Evolutionary conservation across 2,797 vertebrate genomes (phyloP), one percentile per base, ranked within the genome.

Genomic region (Enteromius trimaculatus): DNA sequence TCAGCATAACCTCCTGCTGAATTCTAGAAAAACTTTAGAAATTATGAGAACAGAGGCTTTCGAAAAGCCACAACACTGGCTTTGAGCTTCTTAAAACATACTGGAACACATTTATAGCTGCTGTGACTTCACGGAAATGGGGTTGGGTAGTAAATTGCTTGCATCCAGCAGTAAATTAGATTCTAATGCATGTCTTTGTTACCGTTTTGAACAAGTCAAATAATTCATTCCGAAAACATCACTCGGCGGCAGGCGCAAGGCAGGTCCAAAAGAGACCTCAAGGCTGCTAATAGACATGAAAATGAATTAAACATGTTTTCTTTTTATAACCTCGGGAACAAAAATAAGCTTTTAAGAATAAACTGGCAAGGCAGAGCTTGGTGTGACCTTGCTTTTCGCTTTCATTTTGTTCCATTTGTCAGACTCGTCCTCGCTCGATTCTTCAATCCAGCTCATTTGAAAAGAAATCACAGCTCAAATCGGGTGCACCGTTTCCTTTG

Each of bases 341-440:
- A 83, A 78, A 60, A 65, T 79, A 82, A 6, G 34, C 62, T 86
- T 88, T 87, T 81, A 87, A 29, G 69, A 78, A 71, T 55, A 42
- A 77, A 60, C 64, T 70, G 8, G 55, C 3, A 66, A 79, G 74
- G 34, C 51, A 55, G 68, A 68, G 34, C 55, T 11, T 16, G 29
- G 70, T 69, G 39, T 49, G 74, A 42, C 79, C 80, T 75, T 53
- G 78, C 37, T 72, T 82, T 85, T 83, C 55, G 49, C 79, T 87
- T 86, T 72, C 68, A 85, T 80, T 85, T 89, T 77, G 44, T 51
- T 87, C 55, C 19, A 87, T 84, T 84, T 84, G 85, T 85, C 83
- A 80, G 34, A 64, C 44, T 58, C 7, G 64, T 37, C 49, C 77
- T 53, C 4, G 2, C 58, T 71, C 17, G 14, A 68, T 84, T 88